Conservation (phyloP, 1,140 invertebrate species). For the Leptinotarsa undecemlineata region DNA sequence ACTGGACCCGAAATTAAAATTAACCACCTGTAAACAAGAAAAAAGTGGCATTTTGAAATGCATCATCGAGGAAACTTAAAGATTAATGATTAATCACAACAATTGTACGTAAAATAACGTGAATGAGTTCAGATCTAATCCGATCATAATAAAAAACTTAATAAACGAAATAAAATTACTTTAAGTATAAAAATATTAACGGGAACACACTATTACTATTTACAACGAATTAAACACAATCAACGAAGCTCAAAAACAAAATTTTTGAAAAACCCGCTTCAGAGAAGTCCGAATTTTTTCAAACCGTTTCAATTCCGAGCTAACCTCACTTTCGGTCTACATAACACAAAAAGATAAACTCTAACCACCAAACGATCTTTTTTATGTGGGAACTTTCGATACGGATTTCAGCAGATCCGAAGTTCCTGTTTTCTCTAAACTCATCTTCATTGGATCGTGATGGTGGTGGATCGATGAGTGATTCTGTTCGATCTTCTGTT, state of each 20-base stretch:
- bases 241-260: conserved; percentile 39
- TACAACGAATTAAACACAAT: conserved; percentile 52
- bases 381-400: conserved; percentile 59
- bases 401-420: conserved; percentile 54
- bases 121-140: conserved; percentile 45
- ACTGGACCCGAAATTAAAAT: not conserved
- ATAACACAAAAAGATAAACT: conserved; percentile 23
- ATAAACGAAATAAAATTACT: conserved; percentile 46
- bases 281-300: conserved; percentile 21
- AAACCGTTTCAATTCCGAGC: not conserved
- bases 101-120: conserved; percentile 49
- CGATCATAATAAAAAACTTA: conserved; percentile 42
- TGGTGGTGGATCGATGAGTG: conserved; percentile 63
- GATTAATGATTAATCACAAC: conserved; percentile 49
- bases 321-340: conserved; percentile 10
- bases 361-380: conserved; percentile 9
- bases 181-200: conserved; percentile 52
- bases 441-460: conserved; percentile 61
- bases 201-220: conserved; percentile 50
- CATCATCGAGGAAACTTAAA: conserved; percentile 40
- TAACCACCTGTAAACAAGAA: conserved; percentile 26
- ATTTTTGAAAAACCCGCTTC: conserved; percentile 14
- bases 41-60: conserved; percentile 32
- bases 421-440: conserved; percentile 50
- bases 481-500: conserved; percentile 64